Evolutionary conservation across 2,888 invertebrate species (phyloP), one percentile per base, ranked within the genome.

Genomic region (Platycheirus rosarum): DNA sequence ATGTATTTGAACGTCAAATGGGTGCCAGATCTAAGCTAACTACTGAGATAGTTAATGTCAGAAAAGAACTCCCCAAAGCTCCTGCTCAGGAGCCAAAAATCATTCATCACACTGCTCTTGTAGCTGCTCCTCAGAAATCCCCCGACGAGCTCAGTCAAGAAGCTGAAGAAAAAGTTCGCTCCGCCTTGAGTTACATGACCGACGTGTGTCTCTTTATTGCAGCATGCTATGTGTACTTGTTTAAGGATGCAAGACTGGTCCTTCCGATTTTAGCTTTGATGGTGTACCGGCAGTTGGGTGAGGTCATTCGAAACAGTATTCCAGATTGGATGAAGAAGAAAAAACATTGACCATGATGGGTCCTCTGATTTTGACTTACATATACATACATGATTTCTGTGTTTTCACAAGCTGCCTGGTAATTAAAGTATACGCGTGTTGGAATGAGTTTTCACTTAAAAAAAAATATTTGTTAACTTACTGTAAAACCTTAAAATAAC

Each of bases 181-280:
- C 94, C 1, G 93, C 93, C 0, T 91, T 96, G 20, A 94, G 94
- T 87, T 96, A 95, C 87, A 90, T 93, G 20, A 95, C 95, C 0
- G 96, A 96, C 88, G 88, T 95, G 74, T 94, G 94, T 44, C 92
- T 96, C 86, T 92, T 96, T 76, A 85, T 94, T 37, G 93, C 96
- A 11, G 96, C 96, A 20, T 94, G 95, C 88, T 96, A 96, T 93
- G 92, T 96, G 35, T 96, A 96, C 90, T 90, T 96, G 69, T 96
- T 96, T 87, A 94, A 95, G 87, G 95, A 95, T 87, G 95, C 95
- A 88, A 92, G 94, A 84, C 92, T 95, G 53, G 95, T 95, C n/a
- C 92, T 96, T 85, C 96, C 96, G 32, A 93, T 96, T 85, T 92
- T 96, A 77, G 92, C 93, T 42, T 91, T 96, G 2, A 93, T 96